Conservation (phyloP, 2,797 vertebrate genomes). For the Anas georgica region DNA sequence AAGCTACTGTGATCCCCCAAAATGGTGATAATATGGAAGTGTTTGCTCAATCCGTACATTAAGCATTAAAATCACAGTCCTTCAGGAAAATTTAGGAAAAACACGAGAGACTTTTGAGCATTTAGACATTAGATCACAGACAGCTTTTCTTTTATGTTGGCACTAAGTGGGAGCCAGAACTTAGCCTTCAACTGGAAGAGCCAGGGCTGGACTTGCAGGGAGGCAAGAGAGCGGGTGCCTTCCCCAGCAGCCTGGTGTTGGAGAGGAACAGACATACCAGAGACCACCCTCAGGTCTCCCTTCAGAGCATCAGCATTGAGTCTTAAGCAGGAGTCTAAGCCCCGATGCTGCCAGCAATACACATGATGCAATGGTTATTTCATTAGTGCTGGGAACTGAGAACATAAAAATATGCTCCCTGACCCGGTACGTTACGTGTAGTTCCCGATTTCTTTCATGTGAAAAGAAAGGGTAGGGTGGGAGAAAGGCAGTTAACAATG, state of each 20-base stretch:
- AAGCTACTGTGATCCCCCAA: neutral
- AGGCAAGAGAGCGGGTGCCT: neutral
- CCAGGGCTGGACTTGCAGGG: neutral
- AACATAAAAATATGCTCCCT: neutral
- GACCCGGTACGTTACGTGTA: too few species aligned
- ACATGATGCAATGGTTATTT: neutral
- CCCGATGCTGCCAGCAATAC: neutral
- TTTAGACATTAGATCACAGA: neutral
- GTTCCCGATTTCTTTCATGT: neutral
- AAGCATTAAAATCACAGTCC: constrained; percentile 9
- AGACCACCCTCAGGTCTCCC: neutral
- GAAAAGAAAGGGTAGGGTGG: neutral
- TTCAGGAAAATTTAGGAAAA: neutral
- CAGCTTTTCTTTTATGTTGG: neutral
- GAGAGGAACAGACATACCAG: neutral
- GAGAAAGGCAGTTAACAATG: neutral
- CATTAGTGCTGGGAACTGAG: neutral
- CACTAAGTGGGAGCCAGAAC: neutral
- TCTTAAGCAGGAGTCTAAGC: neutral
- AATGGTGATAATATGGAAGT: neutral
- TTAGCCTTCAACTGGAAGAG: neutral
- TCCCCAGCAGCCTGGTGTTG: neutral
- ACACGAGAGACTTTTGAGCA: neutral
- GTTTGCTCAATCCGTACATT: neutral
- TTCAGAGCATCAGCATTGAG: neutral